Evolutionary conservation across 30 jellyfish, hydroid and myxozoan species (phyloP).

Genomic region (Mastigias papua): DNA sequence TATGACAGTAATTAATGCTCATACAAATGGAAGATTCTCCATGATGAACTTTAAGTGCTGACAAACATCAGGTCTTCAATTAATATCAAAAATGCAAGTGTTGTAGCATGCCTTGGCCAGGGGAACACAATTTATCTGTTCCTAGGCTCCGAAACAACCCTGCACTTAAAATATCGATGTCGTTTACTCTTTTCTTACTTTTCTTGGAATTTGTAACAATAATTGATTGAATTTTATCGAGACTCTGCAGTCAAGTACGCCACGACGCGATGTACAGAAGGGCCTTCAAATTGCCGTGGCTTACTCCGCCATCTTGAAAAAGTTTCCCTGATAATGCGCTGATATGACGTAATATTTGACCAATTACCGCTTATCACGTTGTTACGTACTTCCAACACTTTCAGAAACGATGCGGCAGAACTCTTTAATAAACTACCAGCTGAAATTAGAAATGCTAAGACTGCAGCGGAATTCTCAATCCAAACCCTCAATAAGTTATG

Average conservation of each 20-base stretch:
- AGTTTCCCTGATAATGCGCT: background rate
- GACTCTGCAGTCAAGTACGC: conserved; percentile 18
- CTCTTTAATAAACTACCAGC: conserved; percentile 13
- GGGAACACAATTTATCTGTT: conserved; percentile 32
- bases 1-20: no score
- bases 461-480: background rate
- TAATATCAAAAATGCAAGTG: no score
- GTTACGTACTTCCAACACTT: no score
- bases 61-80: no score
- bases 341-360: conserved; percentile 15
- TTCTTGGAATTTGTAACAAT: conserved; percentile 25
- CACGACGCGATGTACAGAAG: conserved; percentile 25
- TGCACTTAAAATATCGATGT: conserved; percentile 15
- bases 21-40: no score
- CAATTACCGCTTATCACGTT: no score
- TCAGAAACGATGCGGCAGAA: conserved; percentile 13
- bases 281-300: conserved; percentile 42
- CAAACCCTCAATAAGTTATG: background rate
- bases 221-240: conserved; percentile 35
- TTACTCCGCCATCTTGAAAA: background rate
- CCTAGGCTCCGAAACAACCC: conserved; percentile 38
- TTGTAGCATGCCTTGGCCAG: no score
- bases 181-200: background rate
- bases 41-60: no score
- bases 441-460: conserved; percentile 1